Percentiles rank a stretch among this genome's conserved stretches.
phyloP scores from a whole-genome alignment of 2,113 vertebrate species.

The Dasypus novemcinctus region DNA sequence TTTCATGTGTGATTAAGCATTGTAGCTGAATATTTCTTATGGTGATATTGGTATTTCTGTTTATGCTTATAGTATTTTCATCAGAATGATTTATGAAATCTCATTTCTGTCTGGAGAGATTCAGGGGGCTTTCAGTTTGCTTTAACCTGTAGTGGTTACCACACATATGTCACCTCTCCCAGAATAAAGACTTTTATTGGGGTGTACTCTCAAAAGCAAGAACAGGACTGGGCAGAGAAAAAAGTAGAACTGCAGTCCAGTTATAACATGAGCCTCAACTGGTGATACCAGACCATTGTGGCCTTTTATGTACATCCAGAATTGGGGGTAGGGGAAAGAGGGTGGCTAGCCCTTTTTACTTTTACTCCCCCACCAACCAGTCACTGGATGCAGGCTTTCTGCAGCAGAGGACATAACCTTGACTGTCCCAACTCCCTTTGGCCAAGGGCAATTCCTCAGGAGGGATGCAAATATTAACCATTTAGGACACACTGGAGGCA shows the following conservation, averaged over 20 bases:
- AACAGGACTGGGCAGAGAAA: background rate
- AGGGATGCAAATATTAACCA: background rate
- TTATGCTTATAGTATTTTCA: background rate
- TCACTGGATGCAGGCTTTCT: background rate
- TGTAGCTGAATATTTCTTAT: background rate
- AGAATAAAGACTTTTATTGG: background rate
- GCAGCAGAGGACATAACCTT: background rate
- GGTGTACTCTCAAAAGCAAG: background rate
- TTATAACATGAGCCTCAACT: background rate
- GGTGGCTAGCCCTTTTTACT: accelerated
- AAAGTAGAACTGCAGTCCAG: background rate
- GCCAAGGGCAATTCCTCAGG: background rate
- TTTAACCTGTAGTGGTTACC: background rate
- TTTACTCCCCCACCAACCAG: accelerated
- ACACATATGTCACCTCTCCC: background rate
- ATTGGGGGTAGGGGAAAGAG: background rate
- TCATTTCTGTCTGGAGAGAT: background rate
- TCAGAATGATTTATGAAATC: slow-evolving; percentile 1
- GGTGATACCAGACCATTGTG: background rate
- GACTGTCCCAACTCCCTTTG: background rate
- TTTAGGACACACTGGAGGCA: background rate
- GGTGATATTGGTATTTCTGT: background rate
- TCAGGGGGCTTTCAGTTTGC: background rate
- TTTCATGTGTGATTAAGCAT: background rate
- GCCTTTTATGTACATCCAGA: background rate